phyloP scores from a whole-genome alignment of 2,888 invertebrate species.

The Ichneumoninae sp. region DNA sequence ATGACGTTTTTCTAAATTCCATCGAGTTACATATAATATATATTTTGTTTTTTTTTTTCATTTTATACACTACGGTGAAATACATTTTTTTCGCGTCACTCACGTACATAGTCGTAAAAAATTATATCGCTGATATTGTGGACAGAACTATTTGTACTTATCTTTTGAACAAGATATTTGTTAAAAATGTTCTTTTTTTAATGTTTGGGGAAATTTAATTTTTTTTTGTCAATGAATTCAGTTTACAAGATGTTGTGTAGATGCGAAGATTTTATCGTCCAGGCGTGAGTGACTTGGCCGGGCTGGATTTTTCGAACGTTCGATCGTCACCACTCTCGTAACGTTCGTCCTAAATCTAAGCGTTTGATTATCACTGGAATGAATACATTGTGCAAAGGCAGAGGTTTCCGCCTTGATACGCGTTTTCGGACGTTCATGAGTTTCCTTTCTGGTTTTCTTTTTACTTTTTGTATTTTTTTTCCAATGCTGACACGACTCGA shows the following conservation, averaged over 20 bases:
- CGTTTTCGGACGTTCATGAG: constrained; percentile 15
- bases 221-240: background rate
- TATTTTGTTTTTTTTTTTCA: background rate
- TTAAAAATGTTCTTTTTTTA: background rate
- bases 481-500: background rate
- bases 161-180: background rate
- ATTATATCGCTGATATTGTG: constrained; percentile 4
- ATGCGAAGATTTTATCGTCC: constrained; percentile 22
- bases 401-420: constrained; percentile 32
- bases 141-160: background rate
- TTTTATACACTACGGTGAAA: constrained; percentile 52
- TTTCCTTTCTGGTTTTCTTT: constrained; percentile 9
- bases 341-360: constrained; percentile 51
- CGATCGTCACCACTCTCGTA: constrained; percentile 30
- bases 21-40: constrained; percentile 19
- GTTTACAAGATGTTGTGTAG: background rate
- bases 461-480: background rate
- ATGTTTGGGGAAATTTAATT: background rate
- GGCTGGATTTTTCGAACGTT: constrained; percentile 13
- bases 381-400: constrained; percentile 66
- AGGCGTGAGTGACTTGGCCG: constrained; percentile 27
- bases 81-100: constrained; percentile 49
- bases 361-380: constrained; percentile 72
- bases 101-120: constrained; percentile 29
- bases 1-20: background rate